Conservation (phyloP, 2,797 vertebrate genomes). For the Eospalax fontanierii region DNA sequence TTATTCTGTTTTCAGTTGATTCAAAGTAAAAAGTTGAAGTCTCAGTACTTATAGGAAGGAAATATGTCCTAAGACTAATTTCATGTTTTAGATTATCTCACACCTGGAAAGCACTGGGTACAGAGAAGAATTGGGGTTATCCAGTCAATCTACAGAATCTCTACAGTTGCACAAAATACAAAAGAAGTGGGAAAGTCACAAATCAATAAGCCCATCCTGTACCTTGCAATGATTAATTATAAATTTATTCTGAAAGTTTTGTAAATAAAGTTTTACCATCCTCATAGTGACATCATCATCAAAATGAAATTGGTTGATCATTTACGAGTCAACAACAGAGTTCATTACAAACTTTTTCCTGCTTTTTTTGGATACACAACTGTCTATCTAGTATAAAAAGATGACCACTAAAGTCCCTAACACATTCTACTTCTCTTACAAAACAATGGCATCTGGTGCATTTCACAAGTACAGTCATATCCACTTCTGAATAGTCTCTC, state of each 20-base stretch:
- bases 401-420: background rate
- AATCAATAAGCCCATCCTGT: constrained; percentile 2
- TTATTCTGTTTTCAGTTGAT: background rate
- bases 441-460: background rate
- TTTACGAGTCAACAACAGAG: constrained; percentile 3
- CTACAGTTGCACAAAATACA: background rate
- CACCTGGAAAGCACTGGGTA: background rate
- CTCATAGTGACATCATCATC: constrained; percentile 32
- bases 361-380: background rate
- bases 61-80: background rate
- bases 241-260: constrained; percentile 41
- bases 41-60: background rate
- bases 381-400: background rate
- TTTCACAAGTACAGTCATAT: constrained; percentile 21
- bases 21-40: constrained; percentile 3
- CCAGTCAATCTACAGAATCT: background rate
- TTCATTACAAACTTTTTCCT: background rate
- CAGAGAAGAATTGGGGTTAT: background rate
- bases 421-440: background rate
- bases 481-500: background rate
- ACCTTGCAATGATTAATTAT: constrained; percentile 7
- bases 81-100: constrained; percentile 17
- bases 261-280: constrained; percentile 29
- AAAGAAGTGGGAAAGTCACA: background rate
- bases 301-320: constrained; percentile 32